These are phyloP conservation scores for Mesochorus sp. DNA, from an alignment of 2,888 invertebrate genomes.

Conservation along the genomic window DNA sequence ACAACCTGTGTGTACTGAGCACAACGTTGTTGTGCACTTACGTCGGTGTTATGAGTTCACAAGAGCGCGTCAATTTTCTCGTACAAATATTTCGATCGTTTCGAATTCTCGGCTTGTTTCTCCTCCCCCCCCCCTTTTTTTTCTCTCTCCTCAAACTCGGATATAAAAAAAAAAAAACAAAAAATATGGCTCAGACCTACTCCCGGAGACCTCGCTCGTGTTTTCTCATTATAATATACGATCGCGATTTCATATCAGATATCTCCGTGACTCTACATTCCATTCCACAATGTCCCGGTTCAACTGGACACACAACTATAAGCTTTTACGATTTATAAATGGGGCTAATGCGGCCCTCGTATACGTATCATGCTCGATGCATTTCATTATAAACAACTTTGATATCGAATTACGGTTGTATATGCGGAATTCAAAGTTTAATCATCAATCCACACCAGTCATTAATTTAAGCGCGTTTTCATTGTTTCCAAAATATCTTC, in stretches of 20 bases:
- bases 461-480: too few relatives aligned
- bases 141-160: too few relatives aligned
- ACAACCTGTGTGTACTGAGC: too few relatives aligned
- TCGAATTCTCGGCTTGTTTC: not conserved
- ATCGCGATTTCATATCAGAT: slow-evolving; percentile 51
- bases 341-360: slow-evolving; percentile 18
- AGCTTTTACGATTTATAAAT: not conserved
- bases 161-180: too few relatives aligned
- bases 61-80: not conserved
- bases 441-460: too few relatives aligned
- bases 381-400: too few relatives aligned
- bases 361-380: not conserved
- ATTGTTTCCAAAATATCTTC: too few relatives aligned
- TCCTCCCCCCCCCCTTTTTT: not conserved
- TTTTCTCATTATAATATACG: slow-evolving; percentile 53
- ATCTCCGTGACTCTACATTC: slow-evolving; percentile 45
- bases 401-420: too few relatives aligned
- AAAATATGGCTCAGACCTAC: too few relatives aligned
- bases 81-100: not conserved
- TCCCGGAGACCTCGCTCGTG: slow-evolving; percentile 13
- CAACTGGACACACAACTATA: slow-evolving; percentile 37
- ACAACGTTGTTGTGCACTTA: too few relatives aligned
- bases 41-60: slow-evolving; percentile 24
- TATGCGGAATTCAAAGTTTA: too few relatives aligned
- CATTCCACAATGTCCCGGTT: slow-evolving; percentile 38